A percentile compares a stretch with the other conserved stretches of the same genome.
Conservation (phyloP, 2,797 vertebrate genomes). For the Enteromius viviparus region DNA sequence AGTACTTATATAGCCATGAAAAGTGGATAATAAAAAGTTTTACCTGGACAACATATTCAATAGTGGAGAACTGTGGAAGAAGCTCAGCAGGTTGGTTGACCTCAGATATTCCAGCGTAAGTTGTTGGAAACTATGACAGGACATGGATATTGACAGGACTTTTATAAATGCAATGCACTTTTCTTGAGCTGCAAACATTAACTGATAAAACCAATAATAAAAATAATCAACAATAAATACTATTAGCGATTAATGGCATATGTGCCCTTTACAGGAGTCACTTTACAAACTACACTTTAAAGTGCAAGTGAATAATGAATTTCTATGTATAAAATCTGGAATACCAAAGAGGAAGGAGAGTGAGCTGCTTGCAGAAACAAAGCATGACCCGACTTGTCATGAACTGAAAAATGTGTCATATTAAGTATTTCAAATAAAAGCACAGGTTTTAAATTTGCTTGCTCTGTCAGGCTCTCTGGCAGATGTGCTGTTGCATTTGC, state of each 20-base stretch:
- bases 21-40: neutral
- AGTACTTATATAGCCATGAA: neutral
- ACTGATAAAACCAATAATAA: neutral
- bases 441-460: neutral
- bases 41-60: slow-evolving; percentile 98
- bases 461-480: neutral
- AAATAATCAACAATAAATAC: neutral
- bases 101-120: slow-evolving; percentile 96
- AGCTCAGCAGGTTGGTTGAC: slow-evolving; percentile 96
- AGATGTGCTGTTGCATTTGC: neutral
- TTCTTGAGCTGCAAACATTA: neutral
- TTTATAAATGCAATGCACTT: neutral
- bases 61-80: slow-evolving; percentile 95
- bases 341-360: neutral
- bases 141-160: neutral
- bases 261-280: neutral
- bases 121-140: slow-evolving; percentile 88
- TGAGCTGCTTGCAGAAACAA: neutral
- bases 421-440: neutral
- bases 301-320: neutral
- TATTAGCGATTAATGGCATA: neutral
- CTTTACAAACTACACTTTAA: neutral
- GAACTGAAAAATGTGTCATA: neutral
- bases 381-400: neutral
- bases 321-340: neutral